These are phyloP conservation scores for Drosophila pachea DNA, from an alignment of 1,140 invertebrate genomes.

Conservation along the genomic window DNA sequence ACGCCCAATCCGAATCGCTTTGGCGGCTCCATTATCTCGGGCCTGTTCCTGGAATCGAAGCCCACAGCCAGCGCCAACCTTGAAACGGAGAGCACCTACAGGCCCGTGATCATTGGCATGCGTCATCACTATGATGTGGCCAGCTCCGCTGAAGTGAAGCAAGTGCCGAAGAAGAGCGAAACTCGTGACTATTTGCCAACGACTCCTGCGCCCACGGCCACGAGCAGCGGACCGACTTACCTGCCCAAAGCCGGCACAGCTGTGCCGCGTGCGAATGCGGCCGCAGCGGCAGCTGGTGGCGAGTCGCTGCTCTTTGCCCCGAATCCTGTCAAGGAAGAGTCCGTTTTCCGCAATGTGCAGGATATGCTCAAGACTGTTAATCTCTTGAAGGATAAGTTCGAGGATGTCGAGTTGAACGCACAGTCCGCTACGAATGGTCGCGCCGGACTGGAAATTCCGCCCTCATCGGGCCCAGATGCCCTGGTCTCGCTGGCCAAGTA, in stretches of 20 bases:
- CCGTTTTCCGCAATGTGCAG: slow-evolving; percentile 78
- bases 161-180: slow-evolving; percentile 41
- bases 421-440: slow-evolving; percentile 72
- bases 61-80: slow-evolving; percentile 51
- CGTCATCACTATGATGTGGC: slow-evolving; percentile 67
- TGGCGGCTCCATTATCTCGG: slow-evolving; percentile 36
- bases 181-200: slow-evolving; percentile 63
- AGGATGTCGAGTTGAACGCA: slow-evolving; percentile 58
- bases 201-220: slow-evolving; percentile 53
- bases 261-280: slow-evolving; percentile 46
- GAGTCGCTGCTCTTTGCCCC: slow-evolving; percentile 67
- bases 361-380: slow-evolving; percentile 79
- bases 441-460: slow-evolving; percentile 83
- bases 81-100: slow-evolving; percentile 61
- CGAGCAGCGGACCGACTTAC: slow-evolving; percentile 71
- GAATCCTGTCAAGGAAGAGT: slow-evolving; percentile 58
- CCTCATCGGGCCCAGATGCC: slow-evolving; percentile 86
- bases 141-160: slow-evolving; percentile 50
- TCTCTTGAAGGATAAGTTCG: slow-evolving; percentile 67
- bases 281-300: slow-evolving; percentile 48
- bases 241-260: slow-evolving; percentile 55
- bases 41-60: slow-evolving; percentile 52
- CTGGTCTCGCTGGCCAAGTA: slow-evolving; percentile 88
- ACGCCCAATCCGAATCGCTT: slow-evolving; percentile 63
- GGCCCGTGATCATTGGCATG: slow-evolving; percentile 70